These are phyloP conservation scores for Drosophila imparisetae DNA, from an alignment of 2,888 invertebrate genomes.

Conservation along the genomic window DNA sequence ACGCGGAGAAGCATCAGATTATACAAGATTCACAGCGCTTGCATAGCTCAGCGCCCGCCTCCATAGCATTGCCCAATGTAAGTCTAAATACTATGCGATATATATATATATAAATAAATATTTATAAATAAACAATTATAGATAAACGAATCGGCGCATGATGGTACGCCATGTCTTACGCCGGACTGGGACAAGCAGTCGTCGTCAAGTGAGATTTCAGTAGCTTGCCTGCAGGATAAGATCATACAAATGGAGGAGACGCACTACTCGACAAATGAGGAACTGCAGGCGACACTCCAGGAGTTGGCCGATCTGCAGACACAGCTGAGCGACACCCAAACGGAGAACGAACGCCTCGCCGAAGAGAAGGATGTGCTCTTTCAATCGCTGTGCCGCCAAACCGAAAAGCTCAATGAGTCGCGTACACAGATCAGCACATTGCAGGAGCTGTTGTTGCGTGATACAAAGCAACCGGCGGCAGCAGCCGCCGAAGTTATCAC, in stretches of 20 bases:
- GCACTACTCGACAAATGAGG: constrained; percentile 92
- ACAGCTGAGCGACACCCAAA: constrained; percentile 93
- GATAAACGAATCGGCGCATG: constrained; percentile 61
- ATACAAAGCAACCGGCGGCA: constrained; percentile 87
- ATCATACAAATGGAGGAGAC: constrained; percentile 88
- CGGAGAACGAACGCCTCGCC: constrained; percentile 93
- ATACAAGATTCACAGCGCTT: constrained; percentile 89
- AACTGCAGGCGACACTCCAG: constrained; percentile 96
- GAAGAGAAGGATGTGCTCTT: constrained; percentile 96
- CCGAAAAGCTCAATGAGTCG: constrained; percentile 95
- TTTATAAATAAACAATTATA: constrained; percentile 6
- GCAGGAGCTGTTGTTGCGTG: constrained; percentile 90
- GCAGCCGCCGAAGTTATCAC: constrained; percentile 88
- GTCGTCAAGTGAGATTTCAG: constrained; percentile 94
- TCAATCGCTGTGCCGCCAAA: constrained; percentile 95
- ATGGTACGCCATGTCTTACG: constrained; percentile 89
- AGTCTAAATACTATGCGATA: constrained; percentile 43
- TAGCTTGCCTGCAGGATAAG: constrained; percentile 96
- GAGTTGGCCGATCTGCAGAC: constrained; percentile 95
- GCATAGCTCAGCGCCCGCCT: constrained; percentile 91
- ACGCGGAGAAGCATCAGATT: constrained; percentile 92
- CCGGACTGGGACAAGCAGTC: constrained; percentile 97
- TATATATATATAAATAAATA: not conserved
- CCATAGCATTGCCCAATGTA: constrained; percentile 87
- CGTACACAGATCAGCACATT: constrained; percentile 92